phyloP scores from a whole-genome alignment of 1,140 invertebrate species.

The Nymphalis io region DNA sequence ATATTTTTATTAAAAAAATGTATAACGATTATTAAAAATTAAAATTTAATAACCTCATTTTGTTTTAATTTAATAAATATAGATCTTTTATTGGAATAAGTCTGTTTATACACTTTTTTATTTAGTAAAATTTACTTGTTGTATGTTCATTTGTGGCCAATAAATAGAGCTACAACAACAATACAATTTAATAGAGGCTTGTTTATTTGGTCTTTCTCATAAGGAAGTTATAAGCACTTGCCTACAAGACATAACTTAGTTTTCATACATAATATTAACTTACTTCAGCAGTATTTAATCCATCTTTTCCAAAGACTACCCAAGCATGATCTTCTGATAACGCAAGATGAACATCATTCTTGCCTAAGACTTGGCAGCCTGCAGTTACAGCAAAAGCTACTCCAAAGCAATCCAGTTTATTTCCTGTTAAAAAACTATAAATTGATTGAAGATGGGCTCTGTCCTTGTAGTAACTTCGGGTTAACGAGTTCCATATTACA shows the following conservation, averaged over 20 bases:
- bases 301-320: slow-evolving; percentile 96
- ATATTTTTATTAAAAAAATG: too few species aligned
- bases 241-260: not conserved
- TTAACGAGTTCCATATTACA: slow-evolving; percentile 96
- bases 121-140: too few species aligned
- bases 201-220: too few species aligned
- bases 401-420: slow-evolving; percentile 97
- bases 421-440: slow-evolving; percentile 96
- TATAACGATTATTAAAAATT: too few species aligned
- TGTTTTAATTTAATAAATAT: too few species aligned
- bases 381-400: slow-evolving; percentile 96
- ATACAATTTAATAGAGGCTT: too few species aligned
- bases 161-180: too few species aligned
- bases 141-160: too few species aligned
- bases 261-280: slow-evolving; percentile 29
- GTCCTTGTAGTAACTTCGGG: slow-evolving; percentile 97
- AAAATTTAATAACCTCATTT: too few species aligned
- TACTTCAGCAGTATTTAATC: slow-evolving; percentile 90
- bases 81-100: too few species aligned
- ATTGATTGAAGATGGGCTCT: slow-evolving; percentile 95
- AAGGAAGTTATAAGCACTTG: too few species aligned
- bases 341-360: slow-evolving; percentile 94
- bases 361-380: slow-evolving; percentile 93
- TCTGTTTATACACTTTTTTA: too few species aligned
- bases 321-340: slow-evolving; percentile 98